Base-by-base conservation (phyloP, 2,797 vertebrate species). In the Sphenopsis melanotis region DNA sequence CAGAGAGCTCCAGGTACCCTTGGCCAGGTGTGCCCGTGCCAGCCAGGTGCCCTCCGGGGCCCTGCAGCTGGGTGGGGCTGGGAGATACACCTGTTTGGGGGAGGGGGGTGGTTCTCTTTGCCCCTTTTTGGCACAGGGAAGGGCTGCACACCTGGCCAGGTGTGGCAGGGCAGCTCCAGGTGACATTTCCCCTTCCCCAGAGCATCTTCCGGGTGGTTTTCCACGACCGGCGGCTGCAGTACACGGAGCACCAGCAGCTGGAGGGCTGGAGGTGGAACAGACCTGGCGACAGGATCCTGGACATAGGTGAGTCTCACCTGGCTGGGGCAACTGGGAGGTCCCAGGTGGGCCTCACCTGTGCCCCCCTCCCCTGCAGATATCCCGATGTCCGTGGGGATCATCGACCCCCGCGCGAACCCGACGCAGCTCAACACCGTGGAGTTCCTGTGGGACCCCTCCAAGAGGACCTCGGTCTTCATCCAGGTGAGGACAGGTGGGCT, bases 251-350 rank as follows among this genome's bases (percentile, higher is more conserved):
- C 87, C 99, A 99, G 96, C 99, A 99, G 98, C 97, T 99, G 91
- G 99, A 99, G 92, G 99, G 99, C 92, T 99, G 99, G 99, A 98
- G 99, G 89, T 99, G 99, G 99, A 99, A 99, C 97, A 92, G 99
- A 52, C 99, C 99, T 0, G 99, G 99, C 4, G 99, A 99, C 95
- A 98, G 99, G 82, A 99, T 99, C 90, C 98, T 99, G 10, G 99
- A 99, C 96, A 98, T 99, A 66, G 99, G 99, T 99, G 95, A 98
- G 98, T 55, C 64, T 69, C 72, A 86, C 56, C 83, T 86, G 83
- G 72, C 83, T 18, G 47, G 72, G 64, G 34, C 47, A 9, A 21
- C 11, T 12, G 56, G 41, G 29, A 20, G 13, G 3, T n/a, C 10
- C 41, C 74, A 27, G 56, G 49, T 47, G 65, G 6, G 57, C 26